Evolutionary conservation across 2,797 vertebrate species (phyloP), one percentile per base, ranked within the genome.

Genomic region (Eulemur rubriventer): DNA sequence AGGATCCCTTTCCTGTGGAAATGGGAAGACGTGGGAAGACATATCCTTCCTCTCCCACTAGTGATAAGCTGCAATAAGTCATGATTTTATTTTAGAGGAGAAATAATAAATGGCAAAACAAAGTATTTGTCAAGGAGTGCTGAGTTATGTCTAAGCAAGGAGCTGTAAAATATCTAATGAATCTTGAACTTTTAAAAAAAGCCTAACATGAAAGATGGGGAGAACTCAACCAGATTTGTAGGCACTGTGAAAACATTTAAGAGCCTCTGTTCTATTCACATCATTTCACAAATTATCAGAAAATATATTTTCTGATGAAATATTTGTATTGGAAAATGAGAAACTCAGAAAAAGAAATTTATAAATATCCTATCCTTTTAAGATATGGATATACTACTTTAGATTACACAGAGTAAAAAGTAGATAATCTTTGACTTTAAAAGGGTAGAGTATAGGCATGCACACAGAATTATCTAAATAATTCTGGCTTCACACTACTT

Each of bases 231-330:
- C 70, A 88, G 63, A 79, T 87, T 79, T 95, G 59, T 79, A 85
- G 76, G 81, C 86, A 33, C 61, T 10, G 7, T 67, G 17, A 72
- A 93, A 90, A 63, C 35, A 28, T 59, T 57, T 73, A 33, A 41
- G 78, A 93, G 92, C 88, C 43, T 94, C 70, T 48, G n/a, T 78
- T 92, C 33, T 43, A 92, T 28, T 81, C 59, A 87, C 22, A 24
- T 48, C 3, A 43, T 97, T 86, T 59, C 46, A 92, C 41, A 94
- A 89, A 86, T 86, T n/a, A 28, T 65, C 52, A 86, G 85, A 96
- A 80, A 94, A 92, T 89, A 82, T 43, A 35, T 18, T 96, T 93
- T 81, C 59, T 70, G 73, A 97, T 70, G 67, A 97, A 89, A 86
- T 78, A 43, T 75, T 86, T 82, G 50, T 70, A 65, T 92, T 81